Base-by-base conservation (phyloP, 2,113 vertebrate species). In the Mus pahari region DNA sequence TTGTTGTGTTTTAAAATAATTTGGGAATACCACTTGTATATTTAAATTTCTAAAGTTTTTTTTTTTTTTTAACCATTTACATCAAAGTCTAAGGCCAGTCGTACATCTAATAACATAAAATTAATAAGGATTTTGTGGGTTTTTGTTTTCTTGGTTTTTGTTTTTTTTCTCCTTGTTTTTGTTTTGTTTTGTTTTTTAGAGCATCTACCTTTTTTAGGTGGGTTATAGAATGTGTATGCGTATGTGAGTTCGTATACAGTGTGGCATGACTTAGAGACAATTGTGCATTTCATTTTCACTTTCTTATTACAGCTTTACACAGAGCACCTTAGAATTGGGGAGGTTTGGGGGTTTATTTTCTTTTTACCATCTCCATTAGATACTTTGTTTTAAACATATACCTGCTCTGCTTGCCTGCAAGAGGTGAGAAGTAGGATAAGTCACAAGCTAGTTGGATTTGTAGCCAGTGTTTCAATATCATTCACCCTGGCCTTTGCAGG, bases 31-130 rank as follows among this genome's bases (percentile, higher is more conserved):
- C 83, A 70, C 17, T 66, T 93, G 2, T 86, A 39, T 66, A n/a
- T 42, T 93, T 96, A 94, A 79, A 45, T 92, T 92, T 78, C 86
- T 71, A 3, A 68, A 83, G 20, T 48, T 48, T 48, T 48, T 48
- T n/a, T n/a, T n/a, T 22, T 89, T 94, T 95, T 92, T 96, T 36
- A 39, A 58, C 83, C 22, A 64, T 93, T 93, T 82, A 82, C 87
- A 33, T 93, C 55, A 70, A 77, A 79, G 28, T 84, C 62, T 75
- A 39, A 92, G 20, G 24, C 90, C 86, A 91, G 68, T 91, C 68
- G 39, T 66, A 77, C n/a, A 84, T 93, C 9, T 13, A 93, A 17
- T 77, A 94, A 87, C 33, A 31, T 55, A 91, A 68, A 96, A 60
- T 94, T 77, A 36, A 93, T 96, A 20, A 60, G 20, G 7, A 0